These are phyloP conservation scores for Drosophila mayaguana DNA, from an alignment of 2,888 invertebrate genomes.

Conservation along the genomic window DNA sequence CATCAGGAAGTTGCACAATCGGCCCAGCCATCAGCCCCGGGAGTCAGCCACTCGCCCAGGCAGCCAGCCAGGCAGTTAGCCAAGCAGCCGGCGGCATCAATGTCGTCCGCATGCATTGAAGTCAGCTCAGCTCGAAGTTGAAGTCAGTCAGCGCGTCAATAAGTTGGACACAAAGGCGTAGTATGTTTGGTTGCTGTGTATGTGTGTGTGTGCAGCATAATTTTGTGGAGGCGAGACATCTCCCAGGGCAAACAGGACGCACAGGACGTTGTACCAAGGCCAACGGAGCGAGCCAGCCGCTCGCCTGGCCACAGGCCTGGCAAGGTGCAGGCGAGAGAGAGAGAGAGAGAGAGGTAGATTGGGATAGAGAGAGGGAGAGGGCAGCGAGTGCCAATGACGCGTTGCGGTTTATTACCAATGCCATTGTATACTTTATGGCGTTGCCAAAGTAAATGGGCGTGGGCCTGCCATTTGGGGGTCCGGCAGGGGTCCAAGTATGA, in stretches of 20 bases:
- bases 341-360: not conserved
- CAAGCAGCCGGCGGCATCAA: slow-evolving; percentile 43
- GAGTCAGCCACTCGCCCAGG: slow-evolving; percentile 10
- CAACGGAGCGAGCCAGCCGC: slow-evolving; percentile 32
- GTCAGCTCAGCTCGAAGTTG: slow-evolving; percentile 29
- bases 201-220: slow-evolving; percentile 47
- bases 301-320: slow-evolving; percentile 26
- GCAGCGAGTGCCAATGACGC: slow-evolving; percentile 62
- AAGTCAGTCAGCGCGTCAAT: slow-evolving; percentile 65
- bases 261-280: slow-evolving; percentile 46
- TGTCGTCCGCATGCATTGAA: slow-evolving; percentile 49
- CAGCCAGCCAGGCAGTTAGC: slow-evolving; percentile 17
- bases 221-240: slow-evolving; percentile 31
- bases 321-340: not conserved
- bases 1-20: slow-evolving; percentile 64
- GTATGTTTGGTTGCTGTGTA: not conserved
- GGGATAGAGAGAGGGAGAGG: not conserved
- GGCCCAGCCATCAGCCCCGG: slow-evolving; percentile 39
- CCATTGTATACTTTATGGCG: slow-evolving; percentile 67
- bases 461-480: slow-evolving; percentile 19
- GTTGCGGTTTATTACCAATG: slow-evolving; percentile 75
- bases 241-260: slow-evolving; percentile 29
- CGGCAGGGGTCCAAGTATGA: slow-evolving; percentile 44
- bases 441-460: slow-evolving; percentile 62
- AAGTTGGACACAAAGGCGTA: slow-evolving; percentile 58